These are phyloP conservation scores for Gymnosoma rotundatum DNA, from an alignment of 2,888 invertebrate genomes.

Conservation along the genomic window DNA sequence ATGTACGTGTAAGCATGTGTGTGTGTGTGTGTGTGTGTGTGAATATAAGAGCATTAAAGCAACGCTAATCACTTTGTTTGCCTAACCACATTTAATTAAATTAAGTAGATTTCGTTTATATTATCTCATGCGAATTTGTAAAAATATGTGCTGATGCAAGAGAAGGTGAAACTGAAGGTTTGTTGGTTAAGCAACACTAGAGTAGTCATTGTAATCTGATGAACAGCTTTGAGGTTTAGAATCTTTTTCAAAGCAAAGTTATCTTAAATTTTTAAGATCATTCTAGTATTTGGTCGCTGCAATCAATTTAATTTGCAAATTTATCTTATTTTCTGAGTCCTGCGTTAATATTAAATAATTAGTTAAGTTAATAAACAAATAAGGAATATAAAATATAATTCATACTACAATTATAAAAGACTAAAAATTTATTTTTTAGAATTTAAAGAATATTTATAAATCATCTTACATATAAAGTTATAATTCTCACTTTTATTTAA, in stretches of 20 bases:
- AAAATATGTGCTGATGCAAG: background rate
- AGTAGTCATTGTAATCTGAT: background rate
- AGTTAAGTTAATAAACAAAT: too few species aligned
- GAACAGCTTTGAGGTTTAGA: slow-evolving; percentile 43
- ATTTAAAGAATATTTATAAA: too few species aligned
- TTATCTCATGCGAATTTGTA: slow-evolving; percentile 33
- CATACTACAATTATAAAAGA: too few species aligned
- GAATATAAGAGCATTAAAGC: slow-evolving; percentile 15
- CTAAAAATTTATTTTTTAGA: too few species aligned
- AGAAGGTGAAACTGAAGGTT: background rate
- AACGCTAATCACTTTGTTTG: slow-evolving; percentile 61
- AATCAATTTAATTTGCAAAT: background rate
- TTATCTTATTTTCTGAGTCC: background rate
- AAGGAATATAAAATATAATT: too few species aligned
- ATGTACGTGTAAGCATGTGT: background rate
- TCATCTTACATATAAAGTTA: too few species aligned
- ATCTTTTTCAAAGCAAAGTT: slow-evolving; percentile 12
- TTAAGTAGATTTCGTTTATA: slow-evolving; percentile 57
- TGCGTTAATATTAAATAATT: too few species aligned
- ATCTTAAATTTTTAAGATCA: background rate
- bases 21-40: background rate
- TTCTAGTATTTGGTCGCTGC: background rate
- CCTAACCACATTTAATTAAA: slow-evolving; percentile 60
- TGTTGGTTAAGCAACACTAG: background rate
- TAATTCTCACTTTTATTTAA: too few species aligned